Evolutionary conservation across 1,140 invertebrate species (phyloP).

Genomic region (Leptopilina clavipes): DNA sequence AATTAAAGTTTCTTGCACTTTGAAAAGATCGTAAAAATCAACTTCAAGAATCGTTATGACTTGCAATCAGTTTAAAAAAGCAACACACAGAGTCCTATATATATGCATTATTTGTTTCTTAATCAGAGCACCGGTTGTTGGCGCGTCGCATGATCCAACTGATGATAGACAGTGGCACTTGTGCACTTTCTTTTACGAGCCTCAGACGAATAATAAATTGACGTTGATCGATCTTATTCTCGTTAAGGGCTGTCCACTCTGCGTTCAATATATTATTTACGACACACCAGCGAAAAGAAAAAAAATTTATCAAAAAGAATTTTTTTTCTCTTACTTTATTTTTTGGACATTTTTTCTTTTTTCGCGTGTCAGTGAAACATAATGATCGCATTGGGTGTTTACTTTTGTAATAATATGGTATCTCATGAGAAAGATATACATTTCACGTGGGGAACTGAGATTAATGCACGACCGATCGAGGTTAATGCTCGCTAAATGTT

Average conservation of each 20-base stretch:
- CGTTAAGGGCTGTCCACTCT: background rate
- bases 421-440: conserved; percentile 11
- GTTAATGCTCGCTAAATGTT: conserved; percentile 32
- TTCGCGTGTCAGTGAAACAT: background rate
- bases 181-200: conserved; percentile 9
- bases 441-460: background rate
- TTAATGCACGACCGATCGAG: conserved; percentile 24
- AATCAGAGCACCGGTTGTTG: conserved; percentile 5
- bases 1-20: too few species aligned
- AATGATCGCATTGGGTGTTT: background rate
- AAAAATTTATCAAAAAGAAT: background rate
- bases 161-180: conserved; percentile 20
- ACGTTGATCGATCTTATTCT: conserved; percentile 14
- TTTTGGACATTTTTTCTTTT: background rate
- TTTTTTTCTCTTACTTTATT: background rate
- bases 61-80: conserved; percentile 16
- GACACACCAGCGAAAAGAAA: background rate
- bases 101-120: conserved; percentile 21
- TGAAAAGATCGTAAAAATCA: too few species aligned
- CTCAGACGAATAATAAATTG: conserved; percentile 9
- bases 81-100: background rate
- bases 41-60: background rate
- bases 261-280: conserved; percentile 4
- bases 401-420: conserved; percentile 18
- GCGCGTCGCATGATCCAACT: background rate